Evolutionary conservation across 2,888 invertebrate genomes (phyloP), one percentile per base, ranked within the genome.

Genomic region (Hydropsyche betteni): DNA sequence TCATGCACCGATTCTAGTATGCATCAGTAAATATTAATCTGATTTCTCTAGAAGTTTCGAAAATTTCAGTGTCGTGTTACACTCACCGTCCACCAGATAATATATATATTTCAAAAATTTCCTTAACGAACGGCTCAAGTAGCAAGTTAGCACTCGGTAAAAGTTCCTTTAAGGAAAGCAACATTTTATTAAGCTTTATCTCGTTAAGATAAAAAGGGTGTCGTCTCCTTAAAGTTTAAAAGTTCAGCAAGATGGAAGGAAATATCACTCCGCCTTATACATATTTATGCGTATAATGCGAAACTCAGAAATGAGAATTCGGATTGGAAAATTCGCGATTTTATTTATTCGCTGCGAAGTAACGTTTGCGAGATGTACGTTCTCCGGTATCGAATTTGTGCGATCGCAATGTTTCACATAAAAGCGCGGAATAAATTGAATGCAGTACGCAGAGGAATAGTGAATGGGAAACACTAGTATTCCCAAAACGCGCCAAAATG

Each of bases 401-500:
- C 14, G 5, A 64, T 34, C 10, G 36, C 34, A 36, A 64, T n/a
- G 64, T 36, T 36, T 64, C 36, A 6, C 12, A 16, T 55, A n/a
- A 10, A 55, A 14, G 16, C 6, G 16, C 1, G 8, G 16, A 61
- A 69, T 53, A 70, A 74, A 68, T 74, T 34, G 74, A 74, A 74
- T 61, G 71, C 71, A 73, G 44, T 69, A 55, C 71, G 53, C 24
- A 24, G 24, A 38, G n/a, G 61, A 14, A 33, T 24, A 24, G 24
- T 16, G 38, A 12, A 33, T 14, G 8, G 68, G 44, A 68, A 76
- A 58, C 68, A 73, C 36, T 58, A 55, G 74, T 61, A 74, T 75
- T 75, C 75, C 72, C 77, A 68, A 72, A 77, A 72, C 75, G 72
- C 69, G 75, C 73, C 64, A 53, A 75, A 77, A 73, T 77, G 75